Base-by-base conservation (phyloP, 2,888 invertebrate species). In the Chromoteleia sp. region DNA sequence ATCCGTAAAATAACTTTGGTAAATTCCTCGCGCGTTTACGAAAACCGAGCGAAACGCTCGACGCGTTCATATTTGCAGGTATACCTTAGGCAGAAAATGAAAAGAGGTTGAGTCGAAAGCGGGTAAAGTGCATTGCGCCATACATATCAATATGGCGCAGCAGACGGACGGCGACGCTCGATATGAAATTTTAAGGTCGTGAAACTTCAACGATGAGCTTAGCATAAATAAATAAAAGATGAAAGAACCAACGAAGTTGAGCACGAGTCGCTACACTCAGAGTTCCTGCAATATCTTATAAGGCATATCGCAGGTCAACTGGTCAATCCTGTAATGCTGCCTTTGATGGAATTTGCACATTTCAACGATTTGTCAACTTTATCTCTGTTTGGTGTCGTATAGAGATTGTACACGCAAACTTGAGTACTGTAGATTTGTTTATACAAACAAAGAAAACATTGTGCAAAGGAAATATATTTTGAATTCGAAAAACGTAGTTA, bases 181-280 rank as follows among this genome's bases (percentile, higher is more conserved):
- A 84, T 86, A 88, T 87, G 86, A 88, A 89, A 89, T 88, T 89
- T 89, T 87, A 86, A 87, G 85, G 85, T 82, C 83, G 85, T 84
- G 85, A 79, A 87, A 87, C 84, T 87, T 83, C 81, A 76, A 79
- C 81, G 84, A 86, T 84, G 84, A 86, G 83, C 82, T 89, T 88
- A 86, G 86, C 88, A 88, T 89, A 85, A 87, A 89, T 89, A 89
- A 90, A 89, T 90, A 89, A 90, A 89, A 89, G 84, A 87, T 88
- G 86, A 87, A 84, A 61, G 65, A 80, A 74, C 52, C 67, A 39
- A n/a, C 58, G 12, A 58, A 73, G 59, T 54, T 45, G 63, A 63
- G 54, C 67, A 67, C 48, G 59, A 77, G 73, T 56, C 70, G 21
- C 73, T 61, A 61, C 48, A 67, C 50, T 56, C 61, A 41, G 71